Conservation (phyloP, 2,888 invertebrate species). For the Eilema sororculum region DNA sequence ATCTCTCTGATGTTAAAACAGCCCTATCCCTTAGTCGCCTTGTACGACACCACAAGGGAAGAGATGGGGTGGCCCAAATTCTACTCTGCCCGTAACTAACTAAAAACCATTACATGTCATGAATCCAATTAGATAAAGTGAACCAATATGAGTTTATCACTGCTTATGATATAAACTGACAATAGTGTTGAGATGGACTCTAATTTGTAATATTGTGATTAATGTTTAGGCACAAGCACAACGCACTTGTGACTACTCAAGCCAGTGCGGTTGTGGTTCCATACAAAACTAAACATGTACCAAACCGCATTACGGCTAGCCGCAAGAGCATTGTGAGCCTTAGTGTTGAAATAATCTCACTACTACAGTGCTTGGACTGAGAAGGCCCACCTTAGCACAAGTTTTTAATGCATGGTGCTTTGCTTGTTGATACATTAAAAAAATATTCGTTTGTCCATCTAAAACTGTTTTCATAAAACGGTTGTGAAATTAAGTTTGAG, state of each 20-base stretch:
- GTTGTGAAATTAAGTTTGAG: slow-evolving; percentile 79
- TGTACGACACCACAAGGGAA: too few species aligned
- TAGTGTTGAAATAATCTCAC: slow-evolving; percentile 33
- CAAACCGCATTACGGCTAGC: too few species aligned
- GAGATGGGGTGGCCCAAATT: too few species aligned
- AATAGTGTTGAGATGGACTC: not conserved
- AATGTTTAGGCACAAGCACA: slow-evolving; percentile 1
- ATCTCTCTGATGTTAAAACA: too few species aligned
- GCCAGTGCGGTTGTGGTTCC: too few species aligned
- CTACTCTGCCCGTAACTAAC: too few species aligned
- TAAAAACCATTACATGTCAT: not conserved
- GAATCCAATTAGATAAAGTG: too few species aligned
- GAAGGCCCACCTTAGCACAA: slow-evolving; percentile 72
- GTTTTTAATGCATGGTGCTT: slow-evolving; percentile 71
- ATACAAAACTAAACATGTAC: too few species aligned
- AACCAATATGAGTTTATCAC: too few species aligned
- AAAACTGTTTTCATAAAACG: slow-evolving; percentile 69
- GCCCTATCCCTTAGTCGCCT: too few species aligned
- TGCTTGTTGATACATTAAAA: slow-evolving; percentile 61
- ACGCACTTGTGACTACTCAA: too few species aligned
- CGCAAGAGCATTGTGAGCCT: too few species aligned
- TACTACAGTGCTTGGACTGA: slow-evolving; percentile 42
- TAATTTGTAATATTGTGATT: slow-evolving; percentile 8
- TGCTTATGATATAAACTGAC: not conserved
- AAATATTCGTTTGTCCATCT: slow-evolving; percentile 54